Evolutionary conservation across 1,140 invertebrate genomes (phyloP), one percentile per base, ranked within the genome.

Genomic region (Nephotettix cincticeps): DNA sequence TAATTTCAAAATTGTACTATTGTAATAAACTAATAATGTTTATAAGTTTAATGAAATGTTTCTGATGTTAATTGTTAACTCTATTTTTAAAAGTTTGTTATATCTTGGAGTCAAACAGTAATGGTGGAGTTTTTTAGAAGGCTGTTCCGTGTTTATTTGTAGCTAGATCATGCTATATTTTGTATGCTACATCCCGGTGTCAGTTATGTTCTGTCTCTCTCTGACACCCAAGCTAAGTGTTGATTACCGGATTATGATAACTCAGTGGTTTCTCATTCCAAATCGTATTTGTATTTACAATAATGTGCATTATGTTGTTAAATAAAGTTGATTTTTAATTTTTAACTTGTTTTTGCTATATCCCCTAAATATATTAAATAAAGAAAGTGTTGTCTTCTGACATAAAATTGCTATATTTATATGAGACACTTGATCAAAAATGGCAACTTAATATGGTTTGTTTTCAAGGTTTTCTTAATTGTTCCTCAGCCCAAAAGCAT

Each of bases 281-380:
- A 64, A 19, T 64, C 61, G n/a, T 64, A 64, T 64, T 64, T 32
- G 61, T 64, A 64, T 64, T 64, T 64, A 64, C 61, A 64, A 64
- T 64, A 64, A 64, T 64, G 61, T 64, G 61, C 61, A 64, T 64
- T 64, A 64, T 64, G 61, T 64, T 68, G 65, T 45, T 68, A 32
- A 45, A 68, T 68, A 51, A 68, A 68, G 40, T 68, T 68, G 40
- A 47, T 51, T 68, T 68, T 68, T 47, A 45, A 68, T 68, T 68
- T 68, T 68, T 51, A 51, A 51, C 4, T 51, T n/a, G 6, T 51
- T 4, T 4, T 51, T n/a, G 3, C 47, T 19, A 11, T 51, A 19
- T 51, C 32, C 32, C 14, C 4, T 36, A 6, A 36, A 36, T 36
- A 36, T 14, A 6, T 36, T 6, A 36, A 4, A 6, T 4, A 6